phyloP scores from a whole-genome alignment of 2,888 invertebrate species.

The Polydrusus tereticollis region DNA sequence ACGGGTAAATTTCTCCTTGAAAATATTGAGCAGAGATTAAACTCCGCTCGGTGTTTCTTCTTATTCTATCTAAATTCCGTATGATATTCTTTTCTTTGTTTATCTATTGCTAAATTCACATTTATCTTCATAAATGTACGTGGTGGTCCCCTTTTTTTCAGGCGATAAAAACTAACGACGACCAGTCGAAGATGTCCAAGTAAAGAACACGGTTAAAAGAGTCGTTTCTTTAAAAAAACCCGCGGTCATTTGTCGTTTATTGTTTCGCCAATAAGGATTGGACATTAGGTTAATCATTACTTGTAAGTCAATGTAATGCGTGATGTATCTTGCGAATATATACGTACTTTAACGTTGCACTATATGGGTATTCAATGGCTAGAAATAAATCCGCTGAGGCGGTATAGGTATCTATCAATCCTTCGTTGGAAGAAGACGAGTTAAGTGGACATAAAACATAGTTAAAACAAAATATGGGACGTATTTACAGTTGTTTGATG shows the following conservation, averaged over 20 bases:
- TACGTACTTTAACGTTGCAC: background rate
- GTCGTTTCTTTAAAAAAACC: constrained; percentile 21
- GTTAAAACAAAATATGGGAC: too few species aligned
- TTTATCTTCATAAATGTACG: constrained; percentile 35
- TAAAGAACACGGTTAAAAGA: constrained; percentile 31
- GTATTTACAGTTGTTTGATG: too few species aligned
- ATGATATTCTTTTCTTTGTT: background rate
- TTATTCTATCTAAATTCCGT: too few species aligned
- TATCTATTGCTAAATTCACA: background rate
- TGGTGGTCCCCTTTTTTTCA: constrained; percentile 29
- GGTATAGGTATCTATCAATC: too few species aligned
- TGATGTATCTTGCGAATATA: background rate
- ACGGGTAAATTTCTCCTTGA: too few species aligned
- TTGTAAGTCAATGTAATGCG: constrained; percentile 5
- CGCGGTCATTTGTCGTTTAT: constrained; percentile 21
- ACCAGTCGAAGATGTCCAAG: constrained; percentile 25
- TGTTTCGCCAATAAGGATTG: constrained; percentile 25
- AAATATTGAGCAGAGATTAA: too few species aligned
- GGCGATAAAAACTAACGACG: constrained; percentile 11
- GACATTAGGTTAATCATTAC: constrained; percentile 30
- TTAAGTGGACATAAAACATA: too few species aligned
- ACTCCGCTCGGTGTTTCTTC: too few species aligned
- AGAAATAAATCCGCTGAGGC: too few species aligned
- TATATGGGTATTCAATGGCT: constrained; percentile 7
- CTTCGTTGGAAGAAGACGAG: too few species aligned